A percentile compares a stretch with the other conserved stretches of the same genome.
phyloP scores from a whole-genome alignment of 2,797 vertebrate species.

The Cephalopachus bancanus region DNA sequence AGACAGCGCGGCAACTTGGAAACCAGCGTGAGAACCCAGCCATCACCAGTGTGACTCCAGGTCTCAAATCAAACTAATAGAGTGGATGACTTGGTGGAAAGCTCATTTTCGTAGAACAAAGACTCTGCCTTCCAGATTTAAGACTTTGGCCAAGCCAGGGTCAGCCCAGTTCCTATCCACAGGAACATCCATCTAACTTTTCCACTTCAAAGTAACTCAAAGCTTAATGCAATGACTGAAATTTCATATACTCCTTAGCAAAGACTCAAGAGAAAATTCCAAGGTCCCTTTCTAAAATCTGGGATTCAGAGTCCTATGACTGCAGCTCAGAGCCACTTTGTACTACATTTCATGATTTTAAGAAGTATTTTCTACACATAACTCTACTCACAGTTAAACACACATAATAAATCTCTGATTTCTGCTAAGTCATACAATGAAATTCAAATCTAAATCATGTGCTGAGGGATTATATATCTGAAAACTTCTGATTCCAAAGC shows the following conservation, averaged over 20 bases:
- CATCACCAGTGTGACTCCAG: not conserved
- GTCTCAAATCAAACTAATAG: not conserved
- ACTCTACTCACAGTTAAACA: slow-evolving; percentile 47
- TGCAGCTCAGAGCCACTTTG: not conserved
- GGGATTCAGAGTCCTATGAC: not conserved
- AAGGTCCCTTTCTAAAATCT: slow-evolving; percentile 15
- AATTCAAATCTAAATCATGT: slow-evolving; percentile 70
- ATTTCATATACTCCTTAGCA: slow-evolving; percentile 33
- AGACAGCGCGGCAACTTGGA: not conserved
- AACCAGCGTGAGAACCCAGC: not conserved
- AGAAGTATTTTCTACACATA: slow-evolving; percentile 48
- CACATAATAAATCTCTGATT: slow-evolving; percentile 43
- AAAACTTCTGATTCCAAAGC: slow-evolving; percentile 74
- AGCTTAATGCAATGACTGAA: slow-evolving; percentile 12
- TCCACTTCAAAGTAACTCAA: slow-evolving; percentile 9
- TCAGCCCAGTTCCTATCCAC: not conserved
- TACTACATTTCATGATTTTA: slow-evolving; percentile 30
- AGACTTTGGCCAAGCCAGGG: not conserved
- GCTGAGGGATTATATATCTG: slow-evolving; percentile 44
- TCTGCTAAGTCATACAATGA: slow-evolving; percentile 73
- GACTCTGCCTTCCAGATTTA: slow-evolving; percentile 3
- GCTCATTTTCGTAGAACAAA: not conserved
- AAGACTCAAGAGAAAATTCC: not conserved
- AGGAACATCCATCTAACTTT: not conserved
- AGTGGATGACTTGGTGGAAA: not conserved